Percentiles rank a stretch among this genome's conserved stretches.
Conservation (phyloP, 2,113 vertebrate genomes). For the Garra rufa region DNA sequence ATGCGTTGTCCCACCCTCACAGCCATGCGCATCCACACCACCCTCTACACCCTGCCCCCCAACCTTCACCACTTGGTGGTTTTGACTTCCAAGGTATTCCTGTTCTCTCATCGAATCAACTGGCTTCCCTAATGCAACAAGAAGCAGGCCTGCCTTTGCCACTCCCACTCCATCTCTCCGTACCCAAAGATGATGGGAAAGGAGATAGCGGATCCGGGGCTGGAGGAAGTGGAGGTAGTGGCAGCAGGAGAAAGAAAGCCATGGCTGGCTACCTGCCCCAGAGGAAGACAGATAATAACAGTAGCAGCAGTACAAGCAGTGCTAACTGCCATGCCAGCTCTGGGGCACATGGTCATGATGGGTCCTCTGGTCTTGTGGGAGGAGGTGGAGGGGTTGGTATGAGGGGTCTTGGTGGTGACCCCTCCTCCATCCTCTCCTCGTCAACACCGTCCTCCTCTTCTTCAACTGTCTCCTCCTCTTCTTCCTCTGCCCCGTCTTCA, state of each 20-base stretch:
- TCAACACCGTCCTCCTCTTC: slow-evolving; percentile 75
- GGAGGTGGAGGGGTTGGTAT: slow-evolving; percentile 71
- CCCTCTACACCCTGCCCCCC: slow-evolving; percentile 78
- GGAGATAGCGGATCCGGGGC: slow-evolving; percentile 68
- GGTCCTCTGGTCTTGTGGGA: slow-evolving; percentile 73
- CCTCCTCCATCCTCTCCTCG: slow-evolving; percentile 72
- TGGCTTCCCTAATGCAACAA: slow-evolving; percentile 81
- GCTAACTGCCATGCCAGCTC: slow-evolving; percentile 73
- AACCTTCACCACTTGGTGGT: slow-evolving; percentile 74
- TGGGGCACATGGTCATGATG: slow-evolving; percentile 71
- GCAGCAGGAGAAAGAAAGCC: slow-evolving; percentile 81
- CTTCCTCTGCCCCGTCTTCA: slow-evolving; percentile 73
- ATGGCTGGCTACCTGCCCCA: slow-evolving; percentile 83
- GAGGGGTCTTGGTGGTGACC: slow-evolving; percentile 71
- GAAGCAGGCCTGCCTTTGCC: slow-evolving; percentile 79
- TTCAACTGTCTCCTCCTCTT: slow-evolving; percentile 73
- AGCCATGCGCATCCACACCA: slow-evolving; percentile 79
- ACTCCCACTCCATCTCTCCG: slow-evolving; percentile 77
- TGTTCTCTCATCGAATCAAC: slow-evolving; percentile 80
- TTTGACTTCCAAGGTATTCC: slow-evolving; percentile 84
- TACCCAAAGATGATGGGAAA: slow-evolving; percentile 77
- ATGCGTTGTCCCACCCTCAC: slow-evolving; percentile 79
- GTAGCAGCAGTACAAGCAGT: slow-evolving; percentile 63
- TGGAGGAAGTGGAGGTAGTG: slow-evolving; percentile 68
- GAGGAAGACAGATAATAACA: slow-evolving; percentile 73